Conservation (phyloP, 2,797 vertebrate species). For the Eospalax fontanierii region DNA sequence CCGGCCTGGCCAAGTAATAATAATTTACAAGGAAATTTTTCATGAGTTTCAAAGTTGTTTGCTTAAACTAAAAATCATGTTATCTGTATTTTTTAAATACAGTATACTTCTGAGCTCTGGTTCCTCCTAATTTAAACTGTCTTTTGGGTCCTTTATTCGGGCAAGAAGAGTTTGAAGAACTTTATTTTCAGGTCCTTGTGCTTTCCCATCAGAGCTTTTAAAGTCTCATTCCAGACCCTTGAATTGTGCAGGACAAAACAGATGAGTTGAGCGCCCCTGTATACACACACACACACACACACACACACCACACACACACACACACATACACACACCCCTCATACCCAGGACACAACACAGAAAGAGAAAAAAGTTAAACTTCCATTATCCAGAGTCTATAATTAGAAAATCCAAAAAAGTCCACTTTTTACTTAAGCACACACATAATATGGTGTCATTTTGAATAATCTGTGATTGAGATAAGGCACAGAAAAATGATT, state of each 20-base stretch:
- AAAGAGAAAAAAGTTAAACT: not conserved
- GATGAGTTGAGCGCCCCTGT: not conserved
- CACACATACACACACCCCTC: not conserved
- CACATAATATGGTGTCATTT: slow-evolving; percentile 17
- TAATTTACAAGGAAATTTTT: slow-evolving; percentile 51
- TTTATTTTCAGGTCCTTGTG: not conserved
- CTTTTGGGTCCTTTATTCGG: not conserved
- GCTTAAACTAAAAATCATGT: slow-evolving; percentile 51
- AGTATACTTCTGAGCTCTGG: not conserved
- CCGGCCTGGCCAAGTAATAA: not conserved
- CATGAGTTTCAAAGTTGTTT: slow-evolving; percentile 72
- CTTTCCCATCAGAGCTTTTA: not conserved
- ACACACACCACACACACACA: not conserved
- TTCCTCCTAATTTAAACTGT: not conserved
- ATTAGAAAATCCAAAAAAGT: slow-evolving; percentile 12
- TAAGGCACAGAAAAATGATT: slow-evolving; percentile 3
- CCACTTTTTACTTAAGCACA: slow-evolving; percentile 1
- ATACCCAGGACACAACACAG: not conserved
- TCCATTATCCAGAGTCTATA: not conserved
- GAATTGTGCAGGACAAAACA: not conserved
- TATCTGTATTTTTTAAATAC: not conserved
- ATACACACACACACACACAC: not conserved
- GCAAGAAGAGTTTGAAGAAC: not conserved
- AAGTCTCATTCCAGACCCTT: not conserved
- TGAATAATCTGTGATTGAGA: slow-evolving; percentile 16